phyloP scores from a whole-genome alignment of 2,888 invertebrate species.

The Resseliella maxima region DNA sequence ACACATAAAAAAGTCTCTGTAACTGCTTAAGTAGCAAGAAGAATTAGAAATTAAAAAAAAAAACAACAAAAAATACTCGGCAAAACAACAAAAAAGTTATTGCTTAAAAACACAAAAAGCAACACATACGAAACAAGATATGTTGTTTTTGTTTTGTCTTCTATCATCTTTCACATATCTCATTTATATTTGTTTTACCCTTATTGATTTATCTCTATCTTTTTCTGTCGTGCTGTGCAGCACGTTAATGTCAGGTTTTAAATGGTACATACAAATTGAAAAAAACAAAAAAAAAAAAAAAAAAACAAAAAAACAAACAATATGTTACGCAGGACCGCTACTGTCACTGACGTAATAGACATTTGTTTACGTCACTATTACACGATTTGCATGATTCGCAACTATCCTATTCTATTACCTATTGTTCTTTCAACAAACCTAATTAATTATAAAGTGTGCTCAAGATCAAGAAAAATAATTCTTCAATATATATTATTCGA shows the following conservation, averaged over 20 bases:
- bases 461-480: not conserved
- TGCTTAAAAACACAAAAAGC: not conserved
- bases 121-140: constrained; percentile 29
- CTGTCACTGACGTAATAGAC: not conserved
- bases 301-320: not conserved
- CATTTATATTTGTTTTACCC: not conserved
- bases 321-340: not conserved
- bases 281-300: not conserved
- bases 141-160: not conserved
- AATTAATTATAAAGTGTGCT: not conserved
- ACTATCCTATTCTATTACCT: not conserved
- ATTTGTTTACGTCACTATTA: constrained; percentile 9
- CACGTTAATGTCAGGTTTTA: too few relatives aligned
- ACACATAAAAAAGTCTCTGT: not conserved
- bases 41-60: not conserved
- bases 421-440: constrained; percentile 5
- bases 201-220: constrained; percentile 16
- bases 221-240: not conserved
- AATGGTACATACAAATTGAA: too few relatives aligned
- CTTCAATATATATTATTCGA: too few relatives aligned
- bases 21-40: not conserved
- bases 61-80: not conserved
- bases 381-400: constrained; percentile 4
- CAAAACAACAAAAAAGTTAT: constrained; percentile 24
- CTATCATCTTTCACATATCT: not conserved